These are phyloP conservation scores for Phocoena phocoena DNA, from an alignment of 2,113 vertebrate species.

Conservation along the genomic window DNA sequence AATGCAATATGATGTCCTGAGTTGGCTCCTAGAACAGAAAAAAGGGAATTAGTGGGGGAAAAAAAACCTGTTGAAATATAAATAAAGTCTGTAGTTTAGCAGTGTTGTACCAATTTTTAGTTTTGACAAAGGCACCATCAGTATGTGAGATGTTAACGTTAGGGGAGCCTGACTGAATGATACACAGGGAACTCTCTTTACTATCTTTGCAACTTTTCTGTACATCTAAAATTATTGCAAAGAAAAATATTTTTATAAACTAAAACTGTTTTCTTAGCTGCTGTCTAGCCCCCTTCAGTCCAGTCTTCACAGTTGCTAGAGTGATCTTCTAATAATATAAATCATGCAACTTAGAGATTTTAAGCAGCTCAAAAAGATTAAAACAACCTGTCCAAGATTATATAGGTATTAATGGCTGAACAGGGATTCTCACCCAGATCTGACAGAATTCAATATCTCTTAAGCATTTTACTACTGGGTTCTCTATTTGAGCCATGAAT, in stretches of 20 bases:
- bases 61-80: not conserved
- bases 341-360: not conserved
- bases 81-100: not conserved
- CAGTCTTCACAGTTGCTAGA: not conserved
- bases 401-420: not conserved
- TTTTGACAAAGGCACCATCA: not conserved
- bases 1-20: not conserved
- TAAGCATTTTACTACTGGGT: not conserved
- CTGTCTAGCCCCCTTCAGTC: not conserved
- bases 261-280: not conserved
- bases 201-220: not conserved
- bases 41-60: not conserved
- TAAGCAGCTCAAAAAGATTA: not conserved
- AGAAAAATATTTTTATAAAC: not conserved
- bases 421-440: not conserved
- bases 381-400: not conserved
- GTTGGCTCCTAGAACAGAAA: not conserved
- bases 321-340: conserved; percentile 1
- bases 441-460: not conserved
- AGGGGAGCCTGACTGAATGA: not conserved
- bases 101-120: not conserved
- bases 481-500: not conserved
- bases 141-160: not conserved
- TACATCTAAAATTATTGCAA: not conserved
- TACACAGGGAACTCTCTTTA: not conserved